Conservation (phyloP, 2,888 invertebrate species). For the Spialia ferax region DNA sequence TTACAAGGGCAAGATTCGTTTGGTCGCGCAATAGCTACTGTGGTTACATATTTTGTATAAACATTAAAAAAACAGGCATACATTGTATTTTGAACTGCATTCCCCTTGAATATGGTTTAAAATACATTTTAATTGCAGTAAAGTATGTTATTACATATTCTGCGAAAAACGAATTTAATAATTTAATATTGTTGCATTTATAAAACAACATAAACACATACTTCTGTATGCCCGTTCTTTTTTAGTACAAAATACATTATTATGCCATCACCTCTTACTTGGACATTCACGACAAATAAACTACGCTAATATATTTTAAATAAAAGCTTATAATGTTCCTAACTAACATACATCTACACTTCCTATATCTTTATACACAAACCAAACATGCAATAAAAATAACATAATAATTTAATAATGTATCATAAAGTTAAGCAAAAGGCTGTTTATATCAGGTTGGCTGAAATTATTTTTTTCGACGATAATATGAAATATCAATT, state of each 20-base stretch:
- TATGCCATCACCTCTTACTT: not conserved
- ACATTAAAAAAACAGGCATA: constrained; percentile 5
- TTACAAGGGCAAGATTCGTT: constrained; percentile 69
- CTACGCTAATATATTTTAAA: not conserved
- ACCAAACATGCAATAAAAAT: not conserved
- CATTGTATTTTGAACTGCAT: not conserved
- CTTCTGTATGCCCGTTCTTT: not conserved
- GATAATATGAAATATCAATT: too few relatives aligned
- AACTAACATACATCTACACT: not conserved
- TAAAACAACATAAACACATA: not conserved
- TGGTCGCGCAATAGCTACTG: constrained; percentile 77
- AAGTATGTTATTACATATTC: too few relatives aligned
- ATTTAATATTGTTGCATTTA: too few relatives aligned
- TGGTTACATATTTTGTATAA: constrained; percentile 30
- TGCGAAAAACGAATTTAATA: too few relatives aligned
- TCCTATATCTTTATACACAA: not conserved
- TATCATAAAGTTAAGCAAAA: too few relatives aligned
- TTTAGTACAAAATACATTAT: not conserved
- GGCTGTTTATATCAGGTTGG: too few relatives aligned
- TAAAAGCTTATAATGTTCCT: not conserved
- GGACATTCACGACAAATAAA: not conserved
- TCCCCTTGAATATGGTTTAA: not conserved
- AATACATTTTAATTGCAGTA: not conserved
- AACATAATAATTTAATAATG: not conserved
- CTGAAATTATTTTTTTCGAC: too few relatives aligned